Evolutionary conservation across 2,888 invertebrate genomes (phyloP).

Genomic region (Drosophila kambysellisi): DNA sequence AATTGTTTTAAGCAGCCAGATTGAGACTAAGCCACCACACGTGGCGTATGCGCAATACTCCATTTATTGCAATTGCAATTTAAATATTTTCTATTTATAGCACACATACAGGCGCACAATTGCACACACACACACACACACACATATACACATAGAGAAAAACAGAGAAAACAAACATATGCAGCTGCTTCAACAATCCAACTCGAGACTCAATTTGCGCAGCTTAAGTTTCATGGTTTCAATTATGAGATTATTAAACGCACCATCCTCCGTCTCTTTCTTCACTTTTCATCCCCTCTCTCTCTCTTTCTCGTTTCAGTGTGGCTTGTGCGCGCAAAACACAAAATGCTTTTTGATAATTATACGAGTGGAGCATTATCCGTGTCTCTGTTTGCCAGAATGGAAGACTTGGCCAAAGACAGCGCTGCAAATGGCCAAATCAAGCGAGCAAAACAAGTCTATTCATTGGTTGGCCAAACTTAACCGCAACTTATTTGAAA

Average conservation of each 20-base stretch:
- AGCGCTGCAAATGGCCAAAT: slow-evolving; percentile 29
- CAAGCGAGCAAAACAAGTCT: not conserved
- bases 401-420: slow-evolving; percentile 11
- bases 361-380: slow-evolving; percentile 17
- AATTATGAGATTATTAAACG: slow-evolving; percentile 75
- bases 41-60: slow-evolving; percentile 66
- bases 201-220: slow-evolving; percentile 62
- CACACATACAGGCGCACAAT: slow-evolving; percentile 10
- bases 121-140: slow-evolving; percentile 30
- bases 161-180: slow-evolving; percentile 40
- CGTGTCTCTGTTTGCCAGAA: slow-evolving; percentile 7
- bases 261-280: slow-evolving; percentile 4
- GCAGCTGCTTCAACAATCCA: slow-evolving; percentile 47
- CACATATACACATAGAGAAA: not conserved
- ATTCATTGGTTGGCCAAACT: slow-evolving; percentile 11
- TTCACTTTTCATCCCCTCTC: not conserved
- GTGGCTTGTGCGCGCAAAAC: slow-evolving; percentile 24
- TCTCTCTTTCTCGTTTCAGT: not conserved
- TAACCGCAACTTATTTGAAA: slow-evolving; percentile 37
- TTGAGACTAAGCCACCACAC: slow-evolving; percentile 55
- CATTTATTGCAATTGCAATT: slow-evolving; percentile 63
- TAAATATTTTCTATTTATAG: slow-evolving; percentile 78
- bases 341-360: slow-evolving; percentile 50
- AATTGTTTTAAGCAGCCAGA: slow-evolving; percentile 75
- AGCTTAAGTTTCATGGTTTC: slow-evolving; percentile 66